Evolutionary conservation across 2,888 invertebrate genomes (phyloP).

Genomic region (Pachydiplax longipennis): DNA sequence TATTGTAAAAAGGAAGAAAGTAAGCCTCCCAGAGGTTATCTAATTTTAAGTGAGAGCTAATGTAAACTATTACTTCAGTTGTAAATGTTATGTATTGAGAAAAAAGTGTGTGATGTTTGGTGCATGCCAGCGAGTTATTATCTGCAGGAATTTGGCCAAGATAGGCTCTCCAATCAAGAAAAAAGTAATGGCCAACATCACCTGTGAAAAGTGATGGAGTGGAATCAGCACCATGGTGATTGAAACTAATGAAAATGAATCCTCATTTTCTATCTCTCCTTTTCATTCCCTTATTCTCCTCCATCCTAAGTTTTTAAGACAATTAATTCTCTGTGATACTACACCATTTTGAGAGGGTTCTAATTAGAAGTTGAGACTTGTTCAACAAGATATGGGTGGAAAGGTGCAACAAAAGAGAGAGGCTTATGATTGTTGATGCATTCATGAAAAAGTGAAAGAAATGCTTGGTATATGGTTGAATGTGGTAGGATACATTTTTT

Average conservation of each 20-base stretch:
- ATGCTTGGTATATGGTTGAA: conserved; percentile 37
- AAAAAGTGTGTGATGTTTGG: conserved; percentile 1
- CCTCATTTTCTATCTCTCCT: conserved; percentile 32
- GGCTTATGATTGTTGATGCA: conserved; percentile 25
- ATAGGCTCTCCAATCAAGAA: background rate
- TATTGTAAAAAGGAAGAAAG: conserved; percentile 1
- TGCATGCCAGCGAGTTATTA: conserved; percentile 18
- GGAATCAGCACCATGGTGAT: conserved; percentile 13
- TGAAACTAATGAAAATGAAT: conserved; percentile 8
- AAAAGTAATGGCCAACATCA: background rate
- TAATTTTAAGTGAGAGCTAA: background rate
- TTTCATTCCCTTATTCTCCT: conserved; percentile 39
- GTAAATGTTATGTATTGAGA: conserved; percentile 23
- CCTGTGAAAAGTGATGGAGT: background rate
- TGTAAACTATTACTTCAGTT: background rate
- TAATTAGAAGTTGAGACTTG: conserved; percentile 35
- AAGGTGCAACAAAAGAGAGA: conserved; percentile 29
- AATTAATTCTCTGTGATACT: conserved; percentile 52
- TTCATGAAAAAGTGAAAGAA: conserved; percentile 18
- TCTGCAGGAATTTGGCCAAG: background rate
- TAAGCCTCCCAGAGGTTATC: conserved; percentile 18
- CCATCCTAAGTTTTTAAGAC: conserved; percentile 45
- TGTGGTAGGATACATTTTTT: conserved; percentile 36
- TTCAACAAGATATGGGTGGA: conserved; percentile 35
- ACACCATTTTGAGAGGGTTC: conserved; percentile 49